Conservation (phyloP, 2,888 invertebrate species). For the Actias luna region DNA sequence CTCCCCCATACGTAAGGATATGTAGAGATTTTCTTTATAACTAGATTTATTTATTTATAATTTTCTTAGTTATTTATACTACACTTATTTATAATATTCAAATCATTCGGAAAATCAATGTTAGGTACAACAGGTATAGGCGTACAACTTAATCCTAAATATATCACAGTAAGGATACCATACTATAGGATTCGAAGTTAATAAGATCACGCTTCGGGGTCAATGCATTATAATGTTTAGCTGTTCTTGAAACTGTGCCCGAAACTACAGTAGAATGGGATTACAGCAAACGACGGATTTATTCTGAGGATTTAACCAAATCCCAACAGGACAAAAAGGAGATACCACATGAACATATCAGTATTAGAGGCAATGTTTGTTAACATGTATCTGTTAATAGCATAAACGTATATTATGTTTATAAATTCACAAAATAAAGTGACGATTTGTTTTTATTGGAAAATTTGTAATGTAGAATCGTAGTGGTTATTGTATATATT, state of each 20-base stretch:
- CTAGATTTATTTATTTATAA: too few relatives aligned
- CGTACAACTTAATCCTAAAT: neutral
- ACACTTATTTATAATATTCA: neutral
- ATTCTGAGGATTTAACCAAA: conserved; percentile 65
- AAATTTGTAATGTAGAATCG: neutral
- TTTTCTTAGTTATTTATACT: too few relatives aligned
- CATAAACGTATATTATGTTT: conserved; percentile 5
- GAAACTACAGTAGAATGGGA: conserved; percentile 60
- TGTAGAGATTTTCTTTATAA: too few relatives aligned
- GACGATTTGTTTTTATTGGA: conserved; percentile 4
- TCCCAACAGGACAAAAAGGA: conserved; percentile 62
- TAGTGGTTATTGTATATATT: neutral
- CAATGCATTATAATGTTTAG: conserved; percentile 55
- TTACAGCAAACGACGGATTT: conserved; percentile 72
- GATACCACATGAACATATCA: conserved; percentile 49
- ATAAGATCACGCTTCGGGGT: conserved; percentile 38
- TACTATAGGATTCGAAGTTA: conserved; percentile 30
- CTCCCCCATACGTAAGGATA: too few relatives aligned
- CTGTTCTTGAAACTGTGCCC: conserved; percentile 58
- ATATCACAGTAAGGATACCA: conserved; percentile 3
- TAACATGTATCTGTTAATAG: conserved; percentile 42
- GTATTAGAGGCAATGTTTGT: conserved; percentile 60
- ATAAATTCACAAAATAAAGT: neutral
- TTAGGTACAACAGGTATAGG: neutral
- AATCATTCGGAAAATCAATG: neutral